A percentile compares a stretch with the other conserved stretches of the same genome.
phyloP scores from a whole-genome alignment of 92 coral and sea anemone species.

The Hydrozoanthus gracilis region DNA sequence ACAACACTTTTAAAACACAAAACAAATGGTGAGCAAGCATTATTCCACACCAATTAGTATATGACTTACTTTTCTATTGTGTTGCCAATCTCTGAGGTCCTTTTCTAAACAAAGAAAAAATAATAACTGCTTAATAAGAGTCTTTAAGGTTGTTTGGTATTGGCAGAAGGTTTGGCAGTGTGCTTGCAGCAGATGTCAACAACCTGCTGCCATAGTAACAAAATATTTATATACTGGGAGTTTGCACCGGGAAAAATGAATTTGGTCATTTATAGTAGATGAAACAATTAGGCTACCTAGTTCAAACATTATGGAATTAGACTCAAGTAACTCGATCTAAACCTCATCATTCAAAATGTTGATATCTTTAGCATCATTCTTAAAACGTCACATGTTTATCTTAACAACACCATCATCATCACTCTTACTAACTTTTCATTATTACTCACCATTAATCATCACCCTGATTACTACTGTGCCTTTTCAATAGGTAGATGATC shows the following conservation, averaged over 20 bases:
- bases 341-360: neutral
- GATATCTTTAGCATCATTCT: neutral
- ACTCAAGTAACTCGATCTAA: neutral
- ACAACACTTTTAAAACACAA: too few species aligned
- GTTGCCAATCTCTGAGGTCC: constrained; percentile 95
- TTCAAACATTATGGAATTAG: too few species aligned
- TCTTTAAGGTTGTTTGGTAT: neutral
- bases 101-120: constrained; percentile 69
- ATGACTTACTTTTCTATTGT: constrained; percentile 92
- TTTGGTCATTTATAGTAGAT: neutral
- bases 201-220: neutral
- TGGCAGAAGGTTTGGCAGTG: neutral
- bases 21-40: too few species aligned
- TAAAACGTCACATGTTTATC: neutral
- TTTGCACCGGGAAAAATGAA: too few species aligned
- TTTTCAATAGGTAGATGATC: too few species aligned
- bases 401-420: neutral
- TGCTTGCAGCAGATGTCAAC: neutral
- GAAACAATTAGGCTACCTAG: too few species aligned
- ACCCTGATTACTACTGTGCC: neutral
- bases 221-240: neutral
- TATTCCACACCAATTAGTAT: neutral
- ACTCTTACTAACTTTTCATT: neutral
- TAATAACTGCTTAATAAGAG: neutral
- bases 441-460: neutral